Percentiles rank a stretch among this genome's conserved stretches.
phyloP scores from a whole-genome alignment of 2,113 vertebrate genomes.

The Ramphastos sulfuratus region DNA sequence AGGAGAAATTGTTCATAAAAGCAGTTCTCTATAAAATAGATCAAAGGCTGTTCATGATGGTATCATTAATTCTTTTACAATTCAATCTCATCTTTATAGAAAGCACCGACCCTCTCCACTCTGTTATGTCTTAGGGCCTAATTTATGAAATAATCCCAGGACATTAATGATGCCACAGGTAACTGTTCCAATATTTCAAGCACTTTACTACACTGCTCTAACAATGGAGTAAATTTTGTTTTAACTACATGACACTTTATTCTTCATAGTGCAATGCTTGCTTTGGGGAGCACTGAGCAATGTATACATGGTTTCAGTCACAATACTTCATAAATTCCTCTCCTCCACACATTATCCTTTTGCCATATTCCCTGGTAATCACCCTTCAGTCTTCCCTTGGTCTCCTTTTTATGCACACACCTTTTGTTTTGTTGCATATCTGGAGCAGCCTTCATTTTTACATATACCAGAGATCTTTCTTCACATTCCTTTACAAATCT shows the following conservation, averaged over 20 bases:
- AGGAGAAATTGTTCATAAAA: constrained; percentile 68
- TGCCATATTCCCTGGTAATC: not conserved
- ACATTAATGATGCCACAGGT: constrained; percentile 47
- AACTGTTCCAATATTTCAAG: constrained; percentile 42
- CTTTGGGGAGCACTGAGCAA: not conserved
- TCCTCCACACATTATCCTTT: not conserved
- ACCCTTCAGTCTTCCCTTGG: not conserved
- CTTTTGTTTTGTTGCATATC: not conserved
- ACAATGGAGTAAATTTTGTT: not conserved
- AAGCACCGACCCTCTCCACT: constrained; percentile 15
- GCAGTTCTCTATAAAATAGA: constrained; percentile 58
- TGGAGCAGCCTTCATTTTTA: not conserved
- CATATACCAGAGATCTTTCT: not conserved
- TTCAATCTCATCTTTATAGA: constrained; percentile 63
- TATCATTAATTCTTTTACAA: constrained; percentile 65
- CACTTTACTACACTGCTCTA: constrained; percentile 19
- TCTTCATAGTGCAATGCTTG: not conserved
- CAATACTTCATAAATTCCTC: not conserved
- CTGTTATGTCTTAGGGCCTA: constrained; percentile 54
- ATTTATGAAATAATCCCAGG: constrained; percentile 59
- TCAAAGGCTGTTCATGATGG: constrained; percentile 58
- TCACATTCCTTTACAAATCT: not conserved
- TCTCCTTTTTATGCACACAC: not conserved
- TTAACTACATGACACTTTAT: constrained; percentile 22
- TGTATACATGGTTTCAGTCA: not conserved